A percentile compares a stretch with the other conserved stretches of the same genome.
Evolutionary conservation across 2,888 invertebrate species (phyloP).

Genomic region (Andrena marginata): DNA sequence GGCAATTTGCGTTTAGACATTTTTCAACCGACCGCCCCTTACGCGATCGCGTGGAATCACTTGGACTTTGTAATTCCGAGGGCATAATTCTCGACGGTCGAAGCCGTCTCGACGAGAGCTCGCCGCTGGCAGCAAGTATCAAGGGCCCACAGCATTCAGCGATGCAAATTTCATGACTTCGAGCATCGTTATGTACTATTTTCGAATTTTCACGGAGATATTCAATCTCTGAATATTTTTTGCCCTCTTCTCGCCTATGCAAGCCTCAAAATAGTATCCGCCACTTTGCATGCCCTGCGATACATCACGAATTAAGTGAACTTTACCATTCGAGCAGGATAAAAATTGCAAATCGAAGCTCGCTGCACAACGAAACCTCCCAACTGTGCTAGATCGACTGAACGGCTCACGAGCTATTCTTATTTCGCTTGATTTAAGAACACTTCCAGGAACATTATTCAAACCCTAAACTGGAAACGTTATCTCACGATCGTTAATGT

Average conservation of each 20-base stretch:
- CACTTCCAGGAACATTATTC: conserved; percentile 41
- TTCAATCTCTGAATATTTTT: no score
- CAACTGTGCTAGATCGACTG: no score
- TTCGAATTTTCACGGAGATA: no score
- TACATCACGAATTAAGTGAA: not conserved
- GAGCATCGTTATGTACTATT: not conserved
- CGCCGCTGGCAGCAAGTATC: not conserved
- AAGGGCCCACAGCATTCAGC: not conserved
- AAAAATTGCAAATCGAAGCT: not conserved
- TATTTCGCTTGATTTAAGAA: conserved; percentile 49
- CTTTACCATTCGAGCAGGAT: not conserved
- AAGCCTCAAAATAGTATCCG: no score
- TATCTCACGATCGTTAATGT: conserved; percentile 48
- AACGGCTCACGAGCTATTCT: conserved; percentile 26
- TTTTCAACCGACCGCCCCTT: not conserved
- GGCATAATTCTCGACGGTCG: not conserved
- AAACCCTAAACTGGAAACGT: conserved; percentile 49
- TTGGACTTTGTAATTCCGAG: conserved; percentile 8
- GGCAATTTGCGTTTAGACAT: conserved; percentile 28
- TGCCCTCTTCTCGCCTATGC: no score
- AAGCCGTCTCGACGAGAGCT: not conserved
- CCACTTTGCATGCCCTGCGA: no score
- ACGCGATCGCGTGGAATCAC: conserved; percentile 23
- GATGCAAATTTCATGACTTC: not conserved
- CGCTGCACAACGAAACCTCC: no score